Base-by-base conservation (phyloP, 2,888 invertebrate species). In the Kuschelorhynchus macadamiae region DNA sequence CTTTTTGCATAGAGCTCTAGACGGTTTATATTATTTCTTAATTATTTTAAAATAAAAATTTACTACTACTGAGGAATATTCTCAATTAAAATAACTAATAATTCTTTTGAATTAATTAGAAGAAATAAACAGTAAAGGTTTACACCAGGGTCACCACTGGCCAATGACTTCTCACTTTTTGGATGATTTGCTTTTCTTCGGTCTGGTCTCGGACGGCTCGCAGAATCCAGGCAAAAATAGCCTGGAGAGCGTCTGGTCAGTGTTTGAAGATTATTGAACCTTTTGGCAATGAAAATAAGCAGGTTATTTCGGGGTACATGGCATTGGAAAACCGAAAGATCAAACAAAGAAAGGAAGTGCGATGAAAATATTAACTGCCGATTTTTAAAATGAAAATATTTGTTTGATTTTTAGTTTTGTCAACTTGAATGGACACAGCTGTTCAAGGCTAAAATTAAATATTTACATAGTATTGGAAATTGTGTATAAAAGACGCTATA, bases 251-350 rank as follows among this genome's bases (percentile, higher is more conserved):
- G 79, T 81, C 81, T 81, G 81, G 81, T 81, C 82, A 82, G 81
- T 80, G 81, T 81, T 78, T 76, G 77, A 76, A 78, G 81, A 81
- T 78, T 81, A 78, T 81, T 81, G 81, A 82, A 81, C 81, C 78
- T 79, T 72, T 76, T 77, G 74, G 75, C 74, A 76, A 74, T 74
- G 74, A 74, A 74, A 74, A 74, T 74, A 72, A 71, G 61, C 70
- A 49, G 52, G 49, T 47, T 64, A 69, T 69, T 70, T 66, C 25
- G 18, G 57, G n/a, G 62, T 14, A 50, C 53, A 30, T 55, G 69
- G 60, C 65, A 65, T 69, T 69, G 62, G n/a, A 16, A 21, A 12
- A 14, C 30, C 17, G 46, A 52, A 41, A 47, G 50, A 52, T 59
- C 33, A 17, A 16, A 65, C 65, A 65, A 66, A 66, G 66, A 60